Evolutionary conservation across 2,888 invertebrate genomes (phyloP).

Genomic region (Sphaerophoria taeniata): DNA sequence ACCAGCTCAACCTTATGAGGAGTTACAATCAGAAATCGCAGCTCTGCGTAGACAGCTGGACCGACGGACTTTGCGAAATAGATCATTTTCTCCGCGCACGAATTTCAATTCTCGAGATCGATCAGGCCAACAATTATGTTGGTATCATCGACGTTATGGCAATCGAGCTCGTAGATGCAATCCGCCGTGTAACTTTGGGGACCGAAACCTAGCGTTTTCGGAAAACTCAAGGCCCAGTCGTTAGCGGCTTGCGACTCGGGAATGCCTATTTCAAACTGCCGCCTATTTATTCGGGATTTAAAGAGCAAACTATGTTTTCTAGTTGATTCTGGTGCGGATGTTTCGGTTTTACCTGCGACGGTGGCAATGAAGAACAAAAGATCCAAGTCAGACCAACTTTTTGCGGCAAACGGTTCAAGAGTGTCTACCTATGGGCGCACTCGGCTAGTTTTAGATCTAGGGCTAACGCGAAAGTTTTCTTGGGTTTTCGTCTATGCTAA

Average conservation of each 20-base stretch:
- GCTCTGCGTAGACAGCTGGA: not conserved
- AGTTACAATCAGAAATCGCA: not conserved
- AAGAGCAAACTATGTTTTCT: not conserved
- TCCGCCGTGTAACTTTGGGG: not conserved
- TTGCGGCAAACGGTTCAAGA: not conserved
- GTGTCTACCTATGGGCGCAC: no score
- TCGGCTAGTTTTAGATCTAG: not conserved
- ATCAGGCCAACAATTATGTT: not conserved
- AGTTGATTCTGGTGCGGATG: not conserved
- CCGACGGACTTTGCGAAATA: not conserved
- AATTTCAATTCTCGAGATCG: not conserved
- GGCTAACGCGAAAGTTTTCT: not conserved
- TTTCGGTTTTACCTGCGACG: slow-evolving; percentile 1
- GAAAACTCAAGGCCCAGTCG: slow-evolving; percentile 20
- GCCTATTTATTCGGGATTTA: not conserved
- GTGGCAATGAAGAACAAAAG: not conserved
- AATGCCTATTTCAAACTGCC: slow-evolving; percentile 1
- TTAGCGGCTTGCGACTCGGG: slow-evolving; percentile 26
- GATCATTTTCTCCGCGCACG: not conserved
- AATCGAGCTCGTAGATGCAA: not conserved
- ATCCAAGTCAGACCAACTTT: not conserved
- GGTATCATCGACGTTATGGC: slow-evolving; percentile 3
- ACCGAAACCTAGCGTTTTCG: not conserved
- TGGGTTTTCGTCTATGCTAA: not conserved
- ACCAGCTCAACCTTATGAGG: not conserved